phyloP scores from a whole-genome alignment of 2,888 invertebrate species.

The Aspidiotus rigidus region DNA sequence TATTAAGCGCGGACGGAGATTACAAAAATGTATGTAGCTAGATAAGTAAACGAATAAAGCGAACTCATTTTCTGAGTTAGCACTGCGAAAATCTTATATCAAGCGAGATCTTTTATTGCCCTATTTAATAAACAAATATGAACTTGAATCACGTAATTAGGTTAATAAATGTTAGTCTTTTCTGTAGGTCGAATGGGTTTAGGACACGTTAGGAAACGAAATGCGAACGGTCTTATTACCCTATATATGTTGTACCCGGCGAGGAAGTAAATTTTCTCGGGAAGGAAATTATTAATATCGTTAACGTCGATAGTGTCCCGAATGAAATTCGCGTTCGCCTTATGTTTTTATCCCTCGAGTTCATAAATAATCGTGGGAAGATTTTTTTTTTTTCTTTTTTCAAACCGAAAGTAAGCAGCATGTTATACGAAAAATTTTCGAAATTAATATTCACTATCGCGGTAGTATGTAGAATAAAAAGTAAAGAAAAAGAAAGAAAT shows the following conservation, averaged over 20 bases:
- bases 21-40: not conserved
- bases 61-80: no score
- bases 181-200: not conserved
- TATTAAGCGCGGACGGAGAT: not conserved
- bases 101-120: not conserved
- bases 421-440: no score
- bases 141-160: constrained; percentile 4
- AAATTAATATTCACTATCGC: no score
- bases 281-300: constrained; percentile 29
- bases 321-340: constrained; percentile 28
- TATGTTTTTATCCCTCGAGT: constrained; percentile 9
- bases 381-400: constrained; percentile 12
- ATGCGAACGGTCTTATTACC: constrained; percentile 4
- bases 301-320: constrained; percentile 12
- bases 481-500: not conserved
- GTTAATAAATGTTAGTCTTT: not conserved
- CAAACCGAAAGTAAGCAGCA: not conserved
- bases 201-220: not conserved
- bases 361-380: constrained; percentile 26
- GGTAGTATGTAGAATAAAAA: not conserved
- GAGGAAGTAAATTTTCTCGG: constrained; percentile 27
- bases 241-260: not conserved
- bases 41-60: not conserved
- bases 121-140: not conserved
- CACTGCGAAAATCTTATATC: no score